These are phyloP conservation scores for Drepana arcuata DNA, from an alignment of 1,140 invertebrate genomes.

Conservation along the genomic window DNA sequence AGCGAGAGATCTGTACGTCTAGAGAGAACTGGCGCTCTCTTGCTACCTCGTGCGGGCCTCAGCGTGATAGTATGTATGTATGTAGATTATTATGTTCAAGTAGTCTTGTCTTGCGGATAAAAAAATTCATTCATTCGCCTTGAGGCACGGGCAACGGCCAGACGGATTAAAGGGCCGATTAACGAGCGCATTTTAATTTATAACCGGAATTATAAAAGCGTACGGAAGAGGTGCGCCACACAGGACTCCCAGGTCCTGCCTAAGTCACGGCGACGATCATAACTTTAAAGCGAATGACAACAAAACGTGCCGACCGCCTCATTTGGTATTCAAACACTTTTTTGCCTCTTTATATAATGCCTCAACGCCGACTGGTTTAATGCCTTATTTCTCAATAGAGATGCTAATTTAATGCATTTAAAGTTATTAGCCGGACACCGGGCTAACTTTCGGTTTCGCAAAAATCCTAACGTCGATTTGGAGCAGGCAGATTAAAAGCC, in stretches of 20 bases:
- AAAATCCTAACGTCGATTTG: slow-evolving; percentile 35
- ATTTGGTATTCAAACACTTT: slow-evolving; percentile 15
- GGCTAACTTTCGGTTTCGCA: slow-evolving; percentile 53
- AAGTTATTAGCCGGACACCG: slow-evolving; percentile 10
- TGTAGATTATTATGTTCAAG: no score
- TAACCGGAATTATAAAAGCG: slow-evolving; percentile 62
- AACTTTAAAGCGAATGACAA: slow-evolving; percentile 47
- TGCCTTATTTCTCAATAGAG: slow-evolving; percentile 3
- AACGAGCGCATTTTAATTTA: slow-evolving; percentile 64
- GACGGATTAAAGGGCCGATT: slow-evolving; percentile 65
- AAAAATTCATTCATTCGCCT: slow-evolving; percentile 31
- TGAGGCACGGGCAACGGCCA: slow-evolving; percentile 53
- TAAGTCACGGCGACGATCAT: slow-evolving; percentile 24
- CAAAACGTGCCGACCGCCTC: slow-evolving; percentile 21
- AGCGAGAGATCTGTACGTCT: no score
- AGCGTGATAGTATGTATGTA: no score
- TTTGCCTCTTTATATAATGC: slow-evolving; percentile 18
- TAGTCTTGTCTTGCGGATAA: slow-evolving; percentile 16
- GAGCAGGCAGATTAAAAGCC: slow-evolving; percentile 33
- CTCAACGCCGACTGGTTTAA: background rate
- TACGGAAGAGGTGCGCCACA: slow-evolving; percentile 34
- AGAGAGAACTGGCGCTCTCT: no score
- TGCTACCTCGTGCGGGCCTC: no score
- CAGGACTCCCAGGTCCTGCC: slow-evolving; percentile 3
- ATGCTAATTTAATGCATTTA: slow-evolving; percentile 10